These are phyloP conservation scores for Aphaenogaster ashmeadi DNA, from an alignment of 1,140 invertebrate genomes.

Conservation along the genomic window DNA sequence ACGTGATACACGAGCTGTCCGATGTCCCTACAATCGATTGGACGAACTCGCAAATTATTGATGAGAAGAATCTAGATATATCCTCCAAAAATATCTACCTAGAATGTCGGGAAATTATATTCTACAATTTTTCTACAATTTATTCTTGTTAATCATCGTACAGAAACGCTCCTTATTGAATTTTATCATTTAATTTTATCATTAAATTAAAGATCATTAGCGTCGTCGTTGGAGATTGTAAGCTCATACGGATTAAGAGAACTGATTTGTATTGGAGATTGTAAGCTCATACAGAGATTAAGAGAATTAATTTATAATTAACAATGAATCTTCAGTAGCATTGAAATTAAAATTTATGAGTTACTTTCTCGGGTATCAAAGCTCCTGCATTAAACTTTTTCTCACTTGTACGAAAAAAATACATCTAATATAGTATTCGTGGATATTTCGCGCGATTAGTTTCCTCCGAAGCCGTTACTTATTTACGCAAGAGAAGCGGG, in stretches of 20 bases:
- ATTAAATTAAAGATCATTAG: not conserved
- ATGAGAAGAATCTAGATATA: constrained; percentile 1
- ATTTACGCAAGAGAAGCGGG: not conserved
- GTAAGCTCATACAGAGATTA: not conserved
- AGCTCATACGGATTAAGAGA: not conserved
- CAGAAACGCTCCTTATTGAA: not conserved
- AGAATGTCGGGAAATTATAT: not conserved
- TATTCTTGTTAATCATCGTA: not conserved
- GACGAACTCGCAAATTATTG: constrained; percentile 19
- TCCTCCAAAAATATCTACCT: not conserved
- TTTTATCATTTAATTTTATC: not conserved
- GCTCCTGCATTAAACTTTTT: not conserved
- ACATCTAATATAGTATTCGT: not conserved
- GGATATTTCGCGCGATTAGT: constrained; percentile 5
- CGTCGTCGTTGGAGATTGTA: not conserved
- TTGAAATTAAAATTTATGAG: not conserved
- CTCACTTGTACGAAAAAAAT: not conserved
- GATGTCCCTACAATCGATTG: constrained; percentile 1
- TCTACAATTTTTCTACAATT: not conserved
- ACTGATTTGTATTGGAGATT: not conserved
- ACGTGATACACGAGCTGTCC: constrained; percentile 41
- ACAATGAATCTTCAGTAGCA: not conserved
- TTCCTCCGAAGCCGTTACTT: constrained; percentile 6
- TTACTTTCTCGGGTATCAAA: not conserved
- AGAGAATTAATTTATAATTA: not conserved